phyloP scores from a whole-genome alignment of 1,140 invertebrate species.

The Procambarus virginalis region DNA sequence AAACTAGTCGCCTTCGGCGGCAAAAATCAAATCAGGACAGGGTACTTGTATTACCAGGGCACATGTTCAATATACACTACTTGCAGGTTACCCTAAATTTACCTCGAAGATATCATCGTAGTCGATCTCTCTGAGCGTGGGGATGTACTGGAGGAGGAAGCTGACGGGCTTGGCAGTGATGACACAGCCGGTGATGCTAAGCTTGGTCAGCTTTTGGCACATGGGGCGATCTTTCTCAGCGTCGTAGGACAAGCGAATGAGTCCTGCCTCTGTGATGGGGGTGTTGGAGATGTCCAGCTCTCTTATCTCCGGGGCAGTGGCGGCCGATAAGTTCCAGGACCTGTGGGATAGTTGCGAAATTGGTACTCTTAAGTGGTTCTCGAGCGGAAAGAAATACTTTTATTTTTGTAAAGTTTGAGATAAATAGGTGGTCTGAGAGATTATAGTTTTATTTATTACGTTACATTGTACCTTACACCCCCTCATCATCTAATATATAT shows the following conservation, averaged over 20 bases:
- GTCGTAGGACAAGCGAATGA: conserved; percentile 26
- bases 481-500: no score
- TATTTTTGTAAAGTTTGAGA: no score
- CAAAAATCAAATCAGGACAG: no score
- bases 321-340: conserved; percentile 30
- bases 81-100: neutral
- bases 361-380: neutral
- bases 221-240: neutral
- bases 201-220: conserved; percentile 30
- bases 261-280: conserved; percentile 16
- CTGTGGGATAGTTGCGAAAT: neutral
- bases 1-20: no score
- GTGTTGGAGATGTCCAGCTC: conserved; percentile 58
- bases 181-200: conserved; percentile 17
- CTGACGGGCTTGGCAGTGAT: conserved; percentile 8
- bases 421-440: no score
- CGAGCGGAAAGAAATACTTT: neutral
- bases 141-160: conserved; percentile 53
- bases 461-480: no score
- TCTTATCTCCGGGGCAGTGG: conserved; percentile 34
- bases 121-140: conserved; percentile 27
- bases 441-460: no score
- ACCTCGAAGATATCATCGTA: conserved; percentile 55
- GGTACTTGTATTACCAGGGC: no score
- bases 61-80: no score